Conservation (phyloP, 2,888 invertebrate species). For the Bhutanitis thaidina region DNA sequence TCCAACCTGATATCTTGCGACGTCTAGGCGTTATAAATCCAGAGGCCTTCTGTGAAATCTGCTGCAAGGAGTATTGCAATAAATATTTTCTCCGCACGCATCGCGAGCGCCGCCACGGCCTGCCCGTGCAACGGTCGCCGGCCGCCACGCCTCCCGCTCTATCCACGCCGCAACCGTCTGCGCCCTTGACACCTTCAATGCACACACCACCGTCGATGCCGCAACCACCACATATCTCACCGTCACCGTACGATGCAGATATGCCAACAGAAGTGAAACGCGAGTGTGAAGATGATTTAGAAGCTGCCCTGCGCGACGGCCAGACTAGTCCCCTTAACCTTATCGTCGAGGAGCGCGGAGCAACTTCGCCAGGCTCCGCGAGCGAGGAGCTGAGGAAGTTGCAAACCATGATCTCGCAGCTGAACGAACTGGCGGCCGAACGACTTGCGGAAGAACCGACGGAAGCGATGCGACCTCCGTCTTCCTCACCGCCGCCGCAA, state of each 20-base stretch:
- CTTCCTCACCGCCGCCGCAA: slow-evolving; percentile 60
- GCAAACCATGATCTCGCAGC: slow-evolving; percentile 93
- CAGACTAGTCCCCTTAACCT: slow-evolving; percentile 90
- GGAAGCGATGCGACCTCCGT: slow-evolving; percentile 52
- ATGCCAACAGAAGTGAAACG: slow-evolving; percentile 58
- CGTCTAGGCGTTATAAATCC: slow-evolving; percentile 90
- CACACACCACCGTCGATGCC: slow-evolving; percentile 84
- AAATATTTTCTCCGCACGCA: slow-evolving; percentile 96
- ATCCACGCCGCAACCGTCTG: slow-evolving; percentile 84
- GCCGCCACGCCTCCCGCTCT: slow-evolving; percentile 53
- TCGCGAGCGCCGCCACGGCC: slow-evolving; percentile 95
- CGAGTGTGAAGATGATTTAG: slow-evolving; percentile 77
- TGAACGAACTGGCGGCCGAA: slow-evolving; percentile 87
- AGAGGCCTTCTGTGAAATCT: slow-evolving; percentile 96
- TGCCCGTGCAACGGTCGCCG: slow-evolving; percentile 71
- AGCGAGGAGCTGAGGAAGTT: slow-evolving; percentile 93
- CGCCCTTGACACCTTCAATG: slow-evolving; percentile 85
- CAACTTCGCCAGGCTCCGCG: slow-evolving; percentile 81
- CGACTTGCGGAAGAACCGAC: slow-evolving; percentile 60
- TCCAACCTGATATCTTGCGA: slow-evolving; percentile 86
- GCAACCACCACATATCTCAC: slow-evolving; percentile 77
- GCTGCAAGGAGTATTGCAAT: slow-evolving; percentile 95
- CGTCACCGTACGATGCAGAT: slow-evolving; percentile 53
- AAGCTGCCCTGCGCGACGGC: slow-evolving; percentile 72
- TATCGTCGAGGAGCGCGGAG: slow-evolving; percentile 84